phyloP scores from a whole-genome alignment of 2,113 vertebrate genomes.

The Anoplopoma fimbria region DNA sequence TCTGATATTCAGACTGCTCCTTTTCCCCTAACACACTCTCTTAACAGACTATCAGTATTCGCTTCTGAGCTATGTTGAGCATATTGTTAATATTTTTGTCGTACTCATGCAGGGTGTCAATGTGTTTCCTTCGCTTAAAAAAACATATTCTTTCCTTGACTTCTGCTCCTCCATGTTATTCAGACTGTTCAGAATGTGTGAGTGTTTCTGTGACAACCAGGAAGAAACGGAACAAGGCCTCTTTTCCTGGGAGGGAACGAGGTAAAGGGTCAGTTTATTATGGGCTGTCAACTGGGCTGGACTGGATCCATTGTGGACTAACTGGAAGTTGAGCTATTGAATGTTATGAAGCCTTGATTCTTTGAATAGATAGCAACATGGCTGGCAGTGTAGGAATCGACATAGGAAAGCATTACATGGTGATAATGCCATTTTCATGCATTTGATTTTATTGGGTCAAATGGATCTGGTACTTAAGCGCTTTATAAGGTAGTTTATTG shows the following conservation, averaged over 20 bases:
- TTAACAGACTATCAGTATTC: too few species aligned
- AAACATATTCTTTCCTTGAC: slow-evolving; percentile 21
- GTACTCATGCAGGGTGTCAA: slow-evolving; percentile 37
- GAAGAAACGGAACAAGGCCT: slow-evolving; percentile 78
- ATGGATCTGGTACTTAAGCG: not conserved
- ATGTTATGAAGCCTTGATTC: slow-evolving; percentile 12
- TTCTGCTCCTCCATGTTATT: slow-evolving; percentile 56
- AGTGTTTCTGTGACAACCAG: slow-evolving; percentile 82
- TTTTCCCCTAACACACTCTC: too few species aligned
- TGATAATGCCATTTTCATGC: slow-evolving; percentile 8
- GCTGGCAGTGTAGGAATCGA: not conserved
- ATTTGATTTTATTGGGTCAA: not conserved
- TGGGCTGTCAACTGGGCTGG: slow-evolving; percentile 24
- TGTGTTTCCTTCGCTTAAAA: not conserved
- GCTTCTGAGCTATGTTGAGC: not conserved
- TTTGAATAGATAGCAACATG: not conserved
- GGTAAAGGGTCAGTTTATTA: slow-evolving; percentile 56
- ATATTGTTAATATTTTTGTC: not conserved
- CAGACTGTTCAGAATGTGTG: slow-evolving; percentile 64
- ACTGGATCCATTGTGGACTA: slow-evolving; percentile 40
- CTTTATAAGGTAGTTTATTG: not conserved
- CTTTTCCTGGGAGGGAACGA: slow-evolving; percentile 74
- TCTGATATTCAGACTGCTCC: not conserved
- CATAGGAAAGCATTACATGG: not conserved
- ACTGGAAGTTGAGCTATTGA: slow-evolving; percentile 38